Evolutionary conservation across 2,797 vertebrate species (phyloP).

Genomic region (Aeoliscus strigatus): DNA sequence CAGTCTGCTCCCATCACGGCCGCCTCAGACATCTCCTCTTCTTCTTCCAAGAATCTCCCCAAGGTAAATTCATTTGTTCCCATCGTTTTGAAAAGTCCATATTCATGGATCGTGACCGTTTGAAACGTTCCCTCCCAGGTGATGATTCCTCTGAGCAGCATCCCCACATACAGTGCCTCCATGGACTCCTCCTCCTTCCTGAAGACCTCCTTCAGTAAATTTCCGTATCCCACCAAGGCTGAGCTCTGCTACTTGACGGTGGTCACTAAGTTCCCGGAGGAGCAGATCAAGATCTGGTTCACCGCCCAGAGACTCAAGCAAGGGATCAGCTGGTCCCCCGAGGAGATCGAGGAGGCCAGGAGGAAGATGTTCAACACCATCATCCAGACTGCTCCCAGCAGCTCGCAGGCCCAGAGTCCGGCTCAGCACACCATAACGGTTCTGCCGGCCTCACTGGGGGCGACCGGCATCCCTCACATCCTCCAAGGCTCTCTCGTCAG

Average conservation of each 20-base stretch:
- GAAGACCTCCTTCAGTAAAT: conserved; percentile 97
- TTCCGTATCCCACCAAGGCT: conserved; percentile 96
- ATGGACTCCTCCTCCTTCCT: conserved; percentile 99
- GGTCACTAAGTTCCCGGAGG: conserved; percentile 96
- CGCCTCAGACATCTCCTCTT: conserved; percentile 66
- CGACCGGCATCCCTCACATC: conserved; percentile 88
- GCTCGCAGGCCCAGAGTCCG: conserved; percentile 66
- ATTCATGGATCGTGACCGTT: too few relatives aligned
- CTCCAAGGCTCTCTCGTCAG: conserved; percentile 90
- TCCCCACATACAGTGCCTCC: conserved; percentile 90
- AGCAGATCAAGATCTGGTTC: conserved; percentile 99
- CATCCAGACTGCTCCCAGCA: conserved; percentile 85
- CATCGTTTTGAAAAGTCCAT: conserved; percentile 9
- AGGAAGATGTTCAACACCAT: conserved; percentile 98
- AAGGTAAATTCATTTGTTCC: conserved; percentile 79
- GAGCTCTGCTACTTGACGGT: conserved; percentile 97
- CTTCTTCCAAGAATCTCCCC: conserved; percentile 84
- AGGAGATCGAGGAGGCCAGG: conserved; percentile 95
- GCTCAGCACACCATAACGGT: conserved; percentile 81
- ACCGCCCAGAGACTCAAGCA: conserved; percentile 97
- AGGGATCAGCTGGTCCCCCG: conserved; percentile 97
- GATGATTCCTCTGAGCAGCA: conserved; percentile 98
- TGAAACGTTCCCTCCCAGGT: conserved; percentile 88
- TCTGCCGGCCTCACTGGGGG: conserved; percentile 76
- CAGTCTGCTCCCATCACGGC: conserved; percentile 77